Evolutionary conservation across 2,888 invertebrate species (phyloP), one percentile per base, ranked within the genome.

Genomic region (Hedychridium roseum): DNA sequence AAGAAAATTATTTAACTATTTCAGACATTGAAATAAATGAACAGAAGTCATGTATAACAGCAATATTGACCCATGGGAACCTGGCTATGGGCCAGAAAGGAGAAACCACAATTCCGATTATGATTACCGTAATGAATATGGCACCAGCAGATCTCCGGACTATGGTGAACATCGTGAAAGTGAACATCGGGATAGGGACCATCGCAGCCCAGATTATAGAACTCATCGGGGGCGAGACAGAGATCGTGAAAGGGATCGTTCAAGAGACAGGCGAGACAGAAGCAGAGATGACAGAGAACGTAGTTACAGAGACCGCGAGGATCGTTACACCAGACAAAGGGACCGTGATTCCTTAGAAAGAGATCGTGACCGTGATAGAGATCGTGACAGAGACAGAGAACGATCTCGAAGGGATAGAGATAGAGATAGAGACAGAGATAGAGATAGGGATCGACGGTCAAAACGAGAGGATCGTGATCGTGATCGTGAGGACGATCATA

Each of bases 41-140:
- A 46, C 54, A 54, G 46, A 48, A 28, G 63, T 47, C 15, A 77
- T 77, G 76, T 76, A 75, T 50, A 71, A 67, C 57, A 71, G 66
- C 49, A 71, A 64, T 36, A 77, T 78, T 42, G 76, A 78, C 43
- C 78, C 78, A 0, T 79, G 78, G 78, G 78, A 79, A 43, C 75
- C 78, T 32, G 78, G 78, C 14, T 78, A 73, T 23, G 78, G 71
- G 2, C 78, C 78, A 3, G 72, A 73, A 11, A 63, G 75, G 5
- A 56, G 71, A 30, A 47, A 53, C 1, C 66, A 66, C 7, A 67
- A 54, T 49, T 57, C 69, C 0, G 76, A 76, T 11, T 75, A 73
- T 21, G 73, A 71, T 12, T 73, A 72, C 12, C 69, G 68, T 12
- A 65, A 55, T 31, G 76, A 76, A 2, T 76, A 76, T 43, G 66